Evolutionary conservation across 2,797 vertebrate genomes (phyloP).

Genomic region (Thaleichthys pacificus): DNA sequence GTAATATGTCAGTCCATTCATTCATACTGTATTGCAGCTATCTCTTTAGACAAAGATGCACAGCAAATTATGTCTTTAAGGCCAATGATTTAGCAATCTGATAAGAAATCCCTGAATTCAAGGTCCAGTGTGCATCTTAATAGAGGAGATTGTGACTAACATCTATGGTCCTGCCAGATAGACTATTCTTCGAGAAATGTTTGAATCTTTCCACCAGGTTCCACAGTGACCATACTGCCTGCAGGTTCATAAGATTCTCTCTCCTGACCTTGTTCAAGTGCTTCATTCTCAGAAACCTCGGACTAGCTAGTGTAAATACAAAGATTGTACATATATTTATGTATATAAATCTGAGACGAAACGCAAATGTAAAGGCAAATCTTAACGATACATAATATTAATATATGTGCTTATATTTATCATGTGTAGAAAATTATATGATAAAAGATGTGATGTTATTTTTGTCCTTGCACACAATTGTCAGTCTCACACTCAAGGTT

Average conservation of each 20-base stretch:
- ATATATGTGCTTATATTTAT: constrained; percentile 81
- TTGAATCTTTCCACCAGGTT: constrained; percentile 4
- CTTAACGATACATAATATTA: constrained; percentile 74
- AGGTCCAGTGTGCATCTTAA: neutral
- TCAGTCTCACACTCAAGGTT: constrained; percentile 66
- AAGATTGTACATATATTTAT: constrained; percentile 76
- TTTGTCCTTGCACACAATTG: constrained; percentile 72
- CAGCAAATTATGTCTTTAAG: neutral
- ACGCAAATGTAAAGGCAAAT: constrained; percentile 77
- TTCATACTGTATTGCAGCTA: neutral
- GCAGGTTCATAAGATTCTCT: constrained; percentile 44
- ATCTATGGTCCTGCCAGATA: neutral
- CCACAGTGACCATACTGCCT: constrained; percentile 61
- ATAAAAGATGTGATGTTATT: constrained; percentile 72
- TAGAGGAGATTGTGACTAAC: neutral
- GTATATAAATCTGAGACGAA: constrained; percentile 77
- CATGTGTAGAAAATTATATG: constrained; percentile 75
- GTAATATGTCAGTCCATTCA: constrained; percentile 16
- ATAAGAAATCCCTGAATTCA: neutral
- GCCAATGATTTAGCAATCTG: neutral
- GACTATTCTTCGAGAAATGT: neutral
- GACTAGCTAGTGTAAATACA: constrained; percentile 74
- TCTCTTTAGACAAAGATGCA: constrained; percentile 2
- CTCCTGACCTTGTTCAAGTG: constrained; percentile 69
- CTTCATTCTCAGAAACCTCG: constrained; percentile 73